phyloP scores from a whole-genome alignment of 2,888 invertebrate genomes.

The Dioctria linearis region DNA sequence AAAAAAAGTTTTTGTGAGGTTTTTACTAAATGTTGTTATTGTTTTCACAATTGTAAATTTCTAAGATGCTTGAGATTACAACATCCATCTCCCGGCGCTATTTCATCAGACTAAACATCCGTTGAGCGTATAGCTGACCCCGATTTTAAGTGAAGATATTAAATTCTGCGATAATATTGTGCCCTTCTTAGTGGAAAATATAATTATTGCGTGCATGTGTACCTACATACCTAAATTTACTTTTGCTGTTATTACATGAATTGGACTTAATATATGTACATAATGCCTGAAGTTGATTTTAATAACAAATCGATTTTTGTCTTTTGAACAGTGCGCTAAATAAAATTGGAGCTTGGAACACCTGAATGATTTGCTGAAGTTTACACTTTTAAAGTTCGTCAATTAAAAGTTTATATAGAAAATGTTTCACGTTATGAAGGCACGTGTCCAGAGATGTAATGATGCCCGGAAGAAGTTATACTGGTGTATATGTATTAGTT shows the following conservation, averaged over 20 bases:
- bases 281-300: no score
- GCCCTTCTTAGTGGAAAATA: conserved; percentile 28
- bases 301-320: no score
- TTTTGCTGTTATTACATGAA: background rate
- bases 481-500: no score
- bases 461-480: no score
- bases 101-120: conserved; percentile 18
- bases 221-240: background rate
- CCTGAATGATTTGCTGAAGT: background rate
- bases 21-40: background rate
- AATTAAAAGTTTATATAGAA: no score
- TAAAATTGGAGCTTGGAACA: conserved; percentile 6
- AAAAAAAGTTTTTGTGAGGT: background rate
- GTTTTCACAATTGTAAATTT: conserved; percentile 10
- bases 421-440: no score
- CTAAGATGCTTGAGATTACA: conserved; percentile 3
- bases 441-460: no score
- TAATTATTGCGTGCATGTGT: conserved; percentile 14
- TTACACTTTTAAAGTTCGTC: background rate
- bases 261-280: no score
- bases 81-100: background rate
- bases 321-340: no score
- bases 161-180: conserved; percentile 3
- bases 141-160: conserved; percentile 2
- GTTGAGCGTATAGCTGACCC: conserved; percentile 28